A percentile compares a stretch with the other conserved stretches of the same genome.
These are phyloP conservation scores for Dipodomys spectabilis DNA, from an alignment of 2,113 vertebrate species.

Conservation along the genomic window DNA sequence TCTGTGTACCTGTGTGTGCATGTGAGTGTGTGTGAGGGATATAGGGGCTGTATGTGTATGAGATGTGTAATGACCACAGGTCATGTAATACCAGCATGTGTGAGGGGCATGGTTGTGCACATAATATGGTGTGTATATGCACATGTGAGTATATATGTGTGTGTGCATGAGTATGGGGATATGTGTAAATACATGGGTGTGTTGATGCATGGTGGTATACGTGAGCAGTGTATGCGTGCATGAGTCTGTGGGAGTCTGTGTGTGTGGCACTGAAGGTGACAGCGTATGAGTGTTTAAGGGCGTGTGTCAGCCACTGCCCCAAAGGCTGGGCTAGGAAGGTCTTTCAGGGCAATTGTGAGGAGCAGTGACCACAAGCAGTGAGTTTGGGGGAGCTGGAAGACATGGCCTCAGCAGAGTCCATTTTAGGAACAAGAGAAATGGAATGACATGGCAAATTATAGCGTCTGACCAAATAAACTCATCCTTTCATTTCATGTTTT, in stretches of 20 bases:
- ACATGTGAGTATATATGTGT: not conserved
- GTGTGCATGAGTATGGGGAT: not conserved
- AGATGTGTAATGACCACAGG: not conserved
- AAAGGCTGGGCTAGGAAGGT: not conserved
- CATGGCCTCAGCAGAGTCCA: conserved; percentile 28
- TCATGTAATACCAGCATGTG: no score
- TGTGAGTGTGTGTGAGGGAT: not conserved
- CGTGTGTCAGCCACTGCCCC: not conserved
- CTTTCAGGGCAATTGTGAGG: not conserved
- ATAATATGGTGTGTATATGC: not conserved
- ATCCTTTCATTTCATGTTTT: conserved; percentile 70
- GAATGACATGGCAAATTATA: conserved; percentile 68
- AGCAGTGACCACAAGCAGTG: not conserved
- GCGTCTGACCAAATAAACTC: conserved; percentile 67
- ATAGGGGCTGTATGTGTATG: no score
- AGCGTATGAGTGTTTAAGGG: not conserved
- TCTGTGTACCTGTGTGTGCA: not conserved
- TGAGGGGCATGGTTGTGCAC: no score
- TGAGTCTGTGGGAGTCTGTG: not conserved
- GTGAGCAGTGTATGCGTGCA: not conserved
- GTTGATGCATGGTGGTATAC: no score
- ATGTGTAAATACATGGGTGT: not conserved
- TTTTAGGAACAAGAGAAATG: conserved; percentile 60
- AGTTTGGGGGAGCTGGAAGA: not conserved
- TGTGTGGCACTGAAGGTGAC: not conserved